Conservation (phyloP, 2,113 vertebrate species). For the Myocastor coypus region DNA sequence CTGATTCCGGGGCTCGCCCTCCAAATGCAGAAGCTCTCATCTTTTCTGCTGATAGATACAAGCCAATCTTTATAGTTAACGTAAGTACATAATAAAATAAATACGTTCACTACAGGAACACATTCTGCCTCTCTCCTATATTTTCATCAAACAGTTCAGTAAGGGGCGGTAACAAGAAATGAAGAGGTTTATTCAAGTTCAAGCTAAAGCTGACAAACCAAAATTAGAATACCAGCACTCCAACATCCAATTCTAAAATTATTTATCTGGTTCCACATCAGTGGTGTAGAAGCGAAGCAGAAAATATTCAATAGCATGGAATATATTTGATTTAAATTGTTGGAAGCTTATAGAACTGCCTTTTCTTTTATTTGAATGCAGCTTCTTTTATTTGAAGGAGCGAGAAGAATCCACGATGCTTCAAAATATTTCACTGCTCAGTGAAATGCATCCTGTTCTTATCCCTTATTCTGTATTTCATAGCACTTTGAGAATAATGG, state of each 20-base stretch:
- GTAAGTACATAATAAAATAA: background rate
- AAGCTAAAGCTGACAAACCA: background rate
- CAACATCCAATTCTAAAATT: background rate
- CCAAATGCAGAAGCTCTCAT: background rate
- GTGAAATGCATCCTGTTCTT: constrained; percentile 21
- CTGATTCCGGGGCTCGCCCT: background rate
- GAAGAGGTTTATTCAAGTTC: background rate
- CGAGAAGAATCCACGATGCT: constrained; percentile 11
- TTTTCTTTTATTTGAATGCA: constrained; percentile 47
- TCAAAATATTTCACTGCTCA: background rate
- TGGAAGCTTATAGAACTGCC: background rate
- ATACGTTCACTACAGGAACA: background rate
- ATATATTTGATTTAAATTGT: constrained; percentile 48
- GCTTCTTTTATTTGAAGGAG: background rate
- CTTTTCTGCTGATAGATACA: background rate
- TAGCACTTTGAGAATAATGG: constrained; percentile 41
- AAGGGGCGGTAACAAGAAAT: background rate
- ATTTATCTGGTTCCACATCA: background rate
- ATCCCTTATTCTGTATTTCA: constrained; percentile 29
- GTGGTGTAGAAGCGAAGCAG: background rate
- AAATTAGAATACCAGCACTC: background rate
- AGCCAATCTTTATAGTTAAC: background rate
- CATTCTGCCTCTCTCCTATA: background rate
- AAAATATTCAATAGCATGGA: background rate
- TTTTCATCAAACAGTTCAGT: background rate